These are phyloP conservation scores for Etheostoma perlongum DNA, from an alignment of 2,797 vertebrate genomes.

Conservation along the genomic window DNA sequence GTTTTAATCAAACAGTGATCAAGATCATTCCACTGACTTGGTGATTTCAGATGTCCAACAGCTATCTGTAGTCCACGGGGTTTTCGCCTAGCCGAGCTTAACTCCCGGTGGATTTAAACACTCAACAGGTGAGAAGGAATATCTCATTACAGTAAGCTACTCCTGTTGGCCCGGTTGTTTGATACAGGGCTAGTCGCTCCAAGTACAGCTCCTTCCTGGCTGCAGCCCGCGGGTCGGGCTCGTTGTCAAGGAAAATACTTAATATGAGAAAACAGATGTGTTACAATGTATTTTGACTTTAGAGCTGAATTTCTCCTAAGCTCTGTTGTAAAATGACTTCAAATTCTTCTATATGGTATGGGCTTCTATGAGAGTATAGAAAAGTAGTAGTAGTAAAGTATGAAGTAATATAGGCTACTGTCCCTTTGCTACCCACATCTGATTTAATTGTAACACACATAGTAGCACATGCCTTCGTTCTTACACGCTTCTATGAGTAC, in stretches of 20 bases:
- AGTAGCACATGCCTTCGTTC: too few species aligned
- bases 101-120: background rate
- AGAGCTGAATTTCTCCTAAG: too few species aligned
- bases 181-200: background rate
- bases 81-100: background rate
- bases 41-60: conserved; percentile 42
- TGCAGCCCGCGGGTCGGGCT: background rate
- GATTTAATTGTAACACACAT: too few species aligned
- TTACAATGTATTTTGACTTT: too few species aligned
- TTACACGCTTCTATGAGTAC: too few species aligned
- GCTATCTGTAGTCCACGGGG: background rate
- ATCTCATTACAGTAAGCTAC: background rate
- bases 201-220: background rate
- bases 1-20: background rate
- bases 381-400: too few species aligned
- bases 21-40: conserved; percentile 22
- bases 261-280: too few species aligned
- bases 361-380: too few species aligned
- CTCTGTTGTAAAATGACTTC: too few species aligned
- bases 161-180: conserved; percentile 4
- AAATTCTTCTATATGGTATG: too few species aligned
- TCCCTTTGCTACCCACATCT: too few species aligned
- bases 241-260: background rate
- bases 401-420: too few species aligned
- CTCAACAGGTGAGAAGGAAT: conserved; percentile 4